phyloP scores from a whole-genome alignment of 1,140 invertebrate species.

The Bemisia tabaci region DNA sequence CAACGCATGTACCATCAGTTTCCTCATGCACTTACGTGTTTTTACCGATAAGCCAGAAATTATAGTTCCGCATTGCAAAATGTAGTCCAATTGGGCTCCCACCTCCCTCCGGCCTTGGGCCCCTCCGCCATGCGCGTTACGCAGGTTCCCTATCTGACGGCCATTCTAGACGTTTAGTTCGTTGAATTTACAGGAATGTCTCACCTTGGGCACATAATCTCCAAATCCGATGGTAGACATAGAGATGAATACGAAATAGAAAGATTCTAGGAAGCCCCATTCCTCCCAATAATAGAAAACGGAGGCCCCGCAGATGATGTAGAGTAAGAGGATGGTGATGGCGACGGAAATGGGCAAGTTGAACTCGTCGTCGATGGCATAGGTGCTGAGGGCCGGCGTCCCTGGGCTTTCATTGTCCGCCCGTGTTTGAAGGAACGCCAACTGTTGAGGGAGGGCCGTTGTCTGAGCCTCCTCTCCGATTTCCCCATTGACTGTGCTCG shows the following conservation, averaged over 20 bases:
- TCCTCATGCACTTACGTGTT: too few relatives aligned
- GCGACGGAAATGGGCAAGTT: constrained; percentile 80
- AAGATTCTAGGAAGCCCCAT: constrained; percentile 76
- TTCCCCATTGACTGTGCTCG: constrained; percentile 41
- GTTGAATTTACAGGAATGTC: too few relatives aligned
- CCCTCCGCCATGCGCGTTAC: too few relatives aligned
- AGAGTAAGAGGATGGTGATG: constrained; percentile 62
- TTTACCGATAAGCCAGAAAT: too few relatives aligned
- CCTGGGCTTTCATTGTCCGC: constrained; percentile 30
- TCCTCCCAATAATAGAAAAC: constrained; percentile 61
- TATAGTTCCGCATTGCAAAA: too few relatives aligned
- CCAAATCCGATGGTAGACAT: constrained; percentile 87
- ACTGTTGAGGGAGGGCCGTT: constrained; percentile 35
- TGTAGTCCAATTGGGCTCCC: too few relatives aligned
- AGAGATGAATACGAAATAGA: constrained; percentile 91
- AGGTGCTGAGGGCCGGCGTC: constrained; percentile 54
- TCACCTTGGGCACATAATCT: constrained; percentile 65
- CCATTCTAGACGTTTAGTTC: too few relatives aligned
- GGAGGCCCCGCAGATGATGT: constrained; percentile 70
- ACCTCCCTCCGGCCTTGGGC: too few relatives aligned
- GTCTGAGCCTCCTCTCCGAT: too few relatives aligned
- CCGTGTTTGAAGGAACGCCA: constrained; percentile 18
- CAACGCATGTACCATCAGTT: too few relatives aligned
- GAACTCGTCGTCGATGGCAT: constrained; percentile 79
- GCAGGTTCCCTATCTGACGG: too few relatives aligned